Evolutionary conservation across 92 coral and sea anemone species (phyloP).

Genomic region (Umimayanthus kanabou): DNA sequence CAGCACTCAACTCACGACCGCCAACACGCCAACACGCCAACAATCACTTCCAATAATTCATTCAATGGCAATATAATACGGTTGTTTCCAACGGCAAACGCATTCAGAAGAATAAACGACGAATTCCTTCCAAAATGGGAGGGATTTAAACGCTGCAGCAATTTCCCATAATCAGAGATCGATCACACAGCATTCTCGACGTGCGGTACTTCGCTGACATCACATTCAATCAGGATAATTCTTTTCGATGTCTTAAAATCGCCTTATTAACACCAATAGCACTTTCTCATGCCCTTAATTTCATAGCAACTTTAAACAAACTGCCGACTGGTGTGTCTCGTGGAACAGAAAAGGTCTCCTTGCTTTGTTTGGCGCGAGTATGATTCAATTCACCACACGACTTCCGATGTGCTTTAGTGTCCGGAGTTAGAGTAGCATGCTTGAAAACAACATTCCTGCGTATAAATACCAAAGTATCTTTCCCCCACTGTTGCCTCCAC

Average conservation of each 20-base stretch:
- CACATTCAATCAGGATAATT: not conserved
- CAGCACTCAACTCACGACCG: not conserved
- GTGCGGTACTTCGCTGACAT: constrained; percentile 10
- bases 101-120: constrained; percentile 26
- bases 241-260: constrained; percentile 8
- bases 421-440: constrained; percentile 40
- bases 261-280: constrained; percentile 33
- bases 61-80: constrained; percentile 1
- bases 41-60: constrained; percentile 27
- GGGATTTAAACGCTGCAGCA: constrained; percentile 37
- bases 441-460: constrained; percentile 42
- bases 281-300: constrained; percentile 13
- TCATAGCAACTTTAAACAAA: constrained; percentile 26
- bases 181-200: constrained; percentile 13
- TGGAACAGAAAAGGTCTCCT: constrained; percentile 34
- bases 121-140: constrained; percentile 31
- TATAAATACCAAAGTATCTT: constrained; percentile 25
- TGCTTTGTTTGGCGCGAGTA: constrained; percentile 36
- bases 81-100: constrained; percentile 10
- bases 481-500: constrained; percentile 34
- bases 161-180: constrained; percentile 34
- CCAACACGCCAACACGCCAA: constrained; percentile 6
- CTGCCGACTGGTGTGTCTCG: constrained; percentile 11
- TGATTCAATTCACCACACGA: constrained; percentile 39
- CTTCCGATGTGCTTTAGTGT: constrained; percentile 42